Evolutionary conservation across 2,888 invertebrate species (phyloP).

Genomic region (Nephrotoma appendiculata): DNA sequence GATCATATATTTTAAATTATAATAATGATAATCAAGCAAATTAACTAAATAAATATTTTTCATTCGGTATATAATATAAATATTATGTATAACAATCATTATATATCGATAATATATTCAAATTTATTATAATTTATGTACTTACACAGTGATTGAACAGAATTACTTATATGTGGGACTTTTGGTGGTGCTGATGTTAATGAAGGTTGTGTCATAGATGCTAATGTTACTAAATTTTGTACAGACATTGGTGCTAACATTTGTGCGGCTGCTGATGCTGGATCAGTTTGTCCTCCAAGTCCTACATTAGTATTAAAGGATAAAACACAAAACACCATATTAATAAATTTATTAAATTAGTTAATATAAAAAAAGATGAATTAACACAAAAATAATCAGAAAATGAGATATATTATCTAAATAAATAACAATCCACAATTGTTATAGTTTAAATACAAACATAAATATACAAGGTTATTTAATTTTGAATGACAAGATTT

Average conservation of each 20-base stretch:
- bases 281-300: conserved; percentile 34
- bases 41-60: background rate
- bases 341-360: background rate
- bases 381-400: background rate
- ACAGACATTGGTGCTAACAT: conserved; percentile 66
- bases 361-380: background rate
- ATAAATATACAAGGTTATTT: background rate
- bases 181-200: conserved; percentile 23
- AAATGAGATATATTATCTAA: background rate
- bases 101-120: background rate
- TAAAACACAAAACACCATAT: background rate
- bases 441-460: background rate
- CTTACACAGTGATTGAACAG: conserved; percentile 33
- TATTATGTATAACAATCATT: conserved; percentile 4
- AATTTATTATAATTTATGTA: conserved; percentile 14
- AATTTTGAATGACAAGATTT: background rate
- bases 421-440: background rate
- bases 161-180: conserved; percentile 20
- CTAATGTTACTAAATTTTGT: conserved; percentile 83
- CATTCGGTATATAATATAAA: background rate
- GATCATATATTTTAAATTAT: background rate
- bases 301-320: conserved; percentile 20
- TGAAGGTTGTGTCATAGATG: conserved; percentile 39
- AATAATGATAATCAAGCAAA: background rate
- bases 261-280: conserved; percentile 33